Evolutionary conservation across 2,797 vertebrate genomes (phyloP).

Genomic region (Pseudochirops corinnae): DNA sequence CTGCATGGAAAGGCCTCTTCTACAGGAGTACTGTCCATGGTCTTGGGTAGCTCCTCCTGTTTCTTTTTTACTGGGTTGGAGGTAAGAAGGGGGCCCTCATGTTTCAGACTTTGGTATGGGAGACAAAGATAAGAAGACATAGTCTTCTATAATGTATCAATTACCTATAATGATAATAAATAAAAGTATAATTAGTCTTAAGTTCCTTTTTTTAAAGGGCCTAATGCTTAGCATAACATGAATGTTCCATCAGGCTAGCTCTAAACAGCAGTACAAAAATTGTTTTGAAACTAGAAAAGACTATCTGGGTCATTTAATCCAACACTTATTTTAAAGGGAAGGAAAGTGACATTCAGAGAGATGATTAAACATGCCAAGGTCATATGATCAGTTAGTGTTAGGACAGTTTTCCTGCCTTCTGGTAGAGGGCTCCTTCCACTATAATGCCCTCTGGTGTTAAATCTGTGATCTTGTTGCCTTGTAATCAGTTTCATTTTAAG

Average conservation of each 20-base stretch:
- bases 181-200: not conserved
- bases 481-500: not conserved
- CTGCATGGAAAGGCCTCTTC: not conserved
- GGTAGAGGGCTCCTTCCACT: not conserved
- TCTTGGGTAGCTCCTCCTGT: not conserved
- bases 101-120: not conserved
- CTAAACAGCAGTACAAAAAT: not conserved
- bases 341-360: not conserved
- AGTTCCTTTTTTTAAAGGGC: not conserved
- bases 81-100: not conserved
- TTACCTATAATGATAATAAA: not conserved
- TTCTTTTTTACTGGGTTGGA: not conserved
- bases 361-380: not conserved
- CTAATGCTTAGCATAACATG: not conserved
- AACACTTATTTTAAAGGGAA: not conserved
- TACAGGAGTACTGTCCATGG: not conserved
- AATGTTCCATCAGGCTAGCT: not conserved
- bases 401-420: not conserved
- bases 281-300: not conserved
- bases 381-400: not conserved
- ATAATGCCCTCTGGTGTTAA: not conserved
- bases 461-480: not conserved
- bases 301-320: not conserved
- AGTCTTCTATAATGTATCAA: not conserved
- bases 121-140: not conserved